These are phyloP conservation scores for Telmatochromis bifrenatus DNA, from an alignment of 2,113 vertebrate genomes.

Conservation along the genomic window DNA sequence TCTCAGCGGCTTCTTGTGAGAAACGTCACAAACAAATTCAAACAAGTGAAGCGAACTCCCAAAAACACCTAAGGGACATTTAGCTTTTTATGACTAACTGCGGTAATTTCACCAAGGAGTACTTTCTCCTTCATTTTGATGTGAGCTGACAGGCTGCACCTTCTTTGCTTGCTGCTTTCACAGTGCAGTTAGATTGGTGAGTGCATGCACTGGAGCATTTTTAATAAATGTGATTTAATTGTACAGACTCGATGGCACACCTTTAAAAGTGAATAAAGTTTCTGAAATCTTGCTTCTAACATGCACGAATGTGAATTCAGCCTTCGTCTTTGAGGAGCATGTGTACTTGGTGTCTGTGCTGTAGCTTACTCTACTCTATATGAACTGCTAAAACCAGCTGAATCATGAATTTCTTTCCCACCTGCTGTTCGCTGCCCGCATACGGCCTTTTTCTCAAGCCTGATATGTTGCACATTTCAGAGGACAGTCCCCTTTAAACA, in stretches of 20 bases:
- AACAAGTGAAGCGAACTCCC: neutral
- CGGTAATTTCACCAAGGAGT: neutral
- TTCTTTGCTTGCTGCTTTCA: neutral
- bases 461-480: constrained; percentile 13
- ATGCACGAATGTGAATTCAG: neutral
- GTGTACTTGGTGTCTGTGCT: neutral
- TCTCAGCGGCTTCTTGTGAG: rapidly evolving
- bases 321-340: neutral
- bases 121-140: neutral
- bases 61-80: neutral
- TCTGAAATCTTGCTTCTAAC: neutral
- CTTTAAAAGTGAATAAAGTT: neutral
- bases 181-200: neutral
- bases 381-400: constrained; percentile 4
- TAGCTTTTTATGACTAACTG: neutral
- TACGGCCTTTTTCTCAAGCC: neutral
- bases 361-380: neutral
- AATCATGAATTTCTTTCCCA: constrained; percentile 6
- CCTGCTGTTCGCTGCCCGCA: constrained; percentile 11
- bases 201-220: neutral
- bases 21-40: neutral
- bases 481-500: neutral
- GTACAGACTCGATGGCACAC: neutral
- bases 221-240: neutral
- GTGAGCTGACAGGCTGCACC: neutral